phyloP scores from a whole-genome alignment of 2,888 invertebrate species.

The Entomobrya multifasciata region DNA sequence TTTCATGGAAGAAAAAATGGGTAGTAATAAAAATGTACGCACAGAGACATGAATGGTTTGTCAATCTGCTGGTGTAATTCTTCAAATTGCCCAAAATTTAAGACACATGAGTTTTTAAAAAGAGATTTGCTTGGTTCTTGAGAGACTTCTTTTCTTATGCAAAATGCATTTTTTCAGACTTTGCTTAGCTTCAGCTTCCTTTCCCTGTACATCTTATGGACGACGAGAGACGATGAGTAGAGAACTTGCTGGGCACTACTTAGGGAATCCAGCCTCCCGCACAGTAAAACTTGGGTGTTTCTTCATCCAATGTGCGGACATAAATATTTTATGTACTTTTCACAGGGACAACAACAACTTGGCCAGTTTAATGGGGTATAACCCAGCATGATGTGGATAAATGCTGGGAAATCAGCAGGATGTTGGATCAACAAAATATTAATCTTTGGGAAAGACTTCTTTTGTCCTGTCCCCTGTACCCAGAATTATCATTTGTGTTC shows the following conservation, averaged over 20 bases:
- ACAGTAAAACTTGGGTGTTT: constrained; percentile 72
- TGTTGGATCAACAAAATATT: constrained; percentile 79
- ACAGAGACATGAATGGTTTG: constrained; percentile 11
- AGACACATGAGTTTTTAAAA: constrained; percentile 47
- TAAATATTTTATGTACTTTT: constrained; percentile 74
- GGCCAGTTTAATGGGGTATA: constrained; percentile 77
- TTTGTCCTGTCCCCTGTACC: constrained; percentile 69
- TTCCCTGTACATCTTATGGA: too few species aligned
- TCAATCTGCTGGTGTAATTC: constrained; percentile 8
- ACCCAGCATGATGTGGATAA: constrained; percentile 76
- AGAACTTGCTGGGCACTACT: constrained; percentile 68
- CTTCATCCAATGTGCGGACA: constrained; percentile 72
- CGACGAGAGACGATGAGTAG: constrained; percentile 51
- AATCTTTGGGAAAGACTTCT: constrained; percentile 76
- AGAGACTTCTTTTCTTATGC: constrained; percentile 21
- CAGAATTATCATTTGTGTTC: constrained; percentile 26
- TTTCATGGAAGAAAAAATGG: constrained; percentile 14
- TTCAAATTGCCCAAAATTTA: constrained; percentile 4
- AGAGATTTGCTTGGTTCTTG: not conserved
- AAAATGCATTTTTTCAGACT: constrained; percentile 42
- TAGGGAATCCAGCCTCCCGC: constrained; percentile 73
- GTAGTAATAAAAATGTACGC: constrained; percentile 15
- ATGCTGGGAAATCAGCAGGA: constrained; percentile 78
- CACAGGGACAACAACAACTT: constrained; percentile 73
- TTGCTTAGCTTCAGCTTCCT: not conserved